Evolutionary conservation across 2,797 vertebrate genomes (phyloP).

Genomic region (Nothura maculosa): DNA sequence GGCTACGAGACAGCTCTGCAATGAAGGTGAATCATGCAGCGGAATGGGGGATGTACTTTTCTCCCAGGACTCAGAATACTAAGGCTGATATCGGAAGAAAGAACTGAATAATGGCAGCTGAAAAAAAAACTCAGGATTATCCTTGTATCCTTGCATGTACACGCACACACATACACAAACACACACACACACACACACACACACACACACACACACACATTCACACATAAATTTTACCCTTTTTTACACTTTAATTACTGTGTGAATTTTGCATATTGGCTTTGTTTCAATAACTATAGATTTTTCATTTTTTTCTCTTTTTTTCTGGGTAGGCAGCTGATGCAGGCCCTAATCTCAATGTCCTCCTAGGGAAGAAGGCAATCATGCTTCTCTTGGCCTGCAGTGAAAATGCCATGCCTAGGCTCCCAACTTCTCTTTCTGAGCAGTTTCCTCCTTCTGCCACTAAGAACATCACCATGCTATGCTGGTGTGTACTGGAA

Average conservation of each 20-base stretch:
- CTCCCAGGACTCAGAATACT: background rate
- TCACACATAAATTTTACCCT: background rate
- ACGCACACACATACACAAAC: too few relatives aligned
- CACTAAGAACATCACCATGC: too few relatives aligned
- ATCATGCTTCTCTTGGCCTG: accelerated
- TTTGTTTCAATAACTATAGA: background rate
- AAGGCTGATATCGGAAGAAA: background rate
- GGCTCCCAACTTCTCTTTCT: background rate
- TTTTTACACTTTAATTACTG: background rate
- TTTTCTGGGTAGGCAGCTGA: background rate
- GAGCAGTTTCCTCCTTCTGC: background rate
- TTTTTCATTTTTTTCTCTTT: background rate
- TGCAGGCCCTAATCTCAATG: background rate
- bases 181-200: too few relatives aligned
- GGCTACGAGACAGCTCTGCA: background rate
- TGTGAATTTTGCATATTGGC: background rate
- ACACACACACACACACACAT: too few relatives aligned
- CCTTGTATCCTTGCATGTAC: background rate
- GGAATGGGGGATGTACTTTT: background rate
- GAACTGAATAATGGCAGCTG: background rate
- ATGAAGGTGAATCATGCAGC: background rate
- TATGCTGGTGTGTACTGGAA: background rate
- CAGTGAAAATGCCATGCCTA: background rate
- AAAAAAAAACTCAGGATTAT: background rate
- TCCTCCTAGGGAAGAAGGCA: background rate